phyloP scores from a whole-genome alignment of 1,140 invertebrate species.

The Pinna nobilis region DNA sequence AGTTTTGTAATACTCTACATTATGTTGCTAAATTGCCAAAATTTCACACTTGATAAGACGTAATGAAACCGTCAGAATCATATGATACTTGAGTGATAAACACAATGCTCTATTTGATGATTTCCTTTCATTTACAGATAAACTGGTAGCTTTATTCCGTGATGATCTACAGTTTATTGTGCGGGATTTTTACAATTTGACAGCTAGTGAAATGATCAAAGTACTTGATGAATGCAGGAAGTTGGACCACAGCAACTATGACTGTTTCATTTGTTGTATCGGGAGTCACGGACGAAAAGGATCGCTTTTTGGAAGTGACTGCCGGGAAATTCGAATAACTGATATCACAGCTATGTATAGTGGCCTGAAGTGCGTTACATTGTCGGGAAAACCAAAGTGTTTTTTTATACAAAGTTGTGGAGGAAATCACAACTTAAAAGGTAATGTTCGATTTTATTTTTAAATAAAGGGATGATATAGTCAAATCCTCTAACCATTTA shows the following conservation, averaged over 20 bases:
- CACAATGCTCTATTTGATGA: too few relatives aligned
- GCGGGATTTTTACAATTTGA: background rate
- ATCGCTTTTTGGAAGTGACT: constrained; percentile 16
- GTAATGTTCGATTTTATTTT: background rate
- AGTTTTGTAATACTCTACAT: too few relatives aligned
- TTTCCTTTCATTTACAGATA: background rate
- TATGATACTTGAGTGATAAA: too few relatives aligned
- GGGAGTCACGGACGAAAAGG: constrained; percentile 4
- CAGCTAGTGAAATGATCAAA: constrained; percentile 5
- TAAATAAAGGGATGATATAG: too few relatives aligned
- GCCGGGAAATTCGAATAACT: background rate
- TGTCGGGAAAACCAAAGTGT: constrained; percentile 32
- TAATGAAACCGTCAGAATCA: too few relatives aligned
- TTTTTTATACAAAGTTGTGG: constrained; percentile 28
- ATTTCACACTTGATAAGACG: too few relatives aligned
- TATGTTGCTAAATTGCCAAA: too few relatives aligned
- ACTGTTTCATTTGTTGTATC: constrained; percentile 6
- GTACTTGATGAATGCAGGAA: constrained; percentile 1
- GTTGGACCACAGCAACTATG: background rate
- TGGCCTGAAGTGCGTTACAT: background rate
- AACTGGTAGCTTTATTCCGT: background rate
- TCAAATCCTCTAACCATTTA: too few relatives aligned
- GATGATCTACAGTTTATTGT: constrained; percentile 16
- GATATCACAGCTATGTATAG: constrained; percentile 1
- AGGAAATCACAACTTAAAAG: background rate